Base-by-base conservation (phyloP, 2,797 vertebrate genomes). In the Rhodeus uyekii region DNA sequence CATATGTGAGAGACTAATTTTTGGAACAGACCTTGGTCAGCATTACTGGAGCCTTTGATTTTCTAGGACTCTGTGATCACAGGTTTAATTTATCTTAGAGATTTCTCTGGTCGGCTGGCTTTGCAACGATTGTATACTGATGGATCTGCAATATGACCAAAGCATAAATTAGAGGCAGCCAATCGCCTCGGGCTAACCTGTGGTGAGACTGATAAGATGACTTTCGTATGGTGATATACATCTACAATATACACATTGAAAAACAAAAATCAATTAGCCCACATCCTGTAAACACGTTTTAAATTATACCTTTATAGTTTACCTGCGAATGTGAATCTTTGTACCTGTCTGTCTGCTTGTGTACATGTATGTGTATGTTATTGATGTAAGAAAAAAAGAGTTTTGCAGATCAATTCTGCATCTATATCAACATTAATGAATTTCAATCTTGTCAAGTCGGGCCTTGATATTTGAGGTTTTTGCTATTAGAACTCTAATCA, bases 11-110 rank as follows among this genome's bases (percentile, higher is more conserved):
- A 42, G 27, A 16, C 46, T 50, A 24, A 24, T 75, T 67, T 76
- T 75, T 24, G 36, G 48, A 44, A 27, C 36, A 68, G 80, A 68
- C 61, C 72, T 60, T 44, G 72, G 72, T 82, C 72, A 76, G 72
- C 61, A 34, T 67, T 68, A 68, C 80, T 24, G 9, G 38, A 68
- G 72, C 73, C 80, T 76, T 76, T 82, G 80, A 76, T 82, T 82
- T 82, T 68, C 38, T 67, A 46, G 63, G 38, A 67, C 80, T 76
- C 46, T 63, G 34, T 82, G 80, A 82, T 82, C 80, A 82, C 72
- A 82, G 80, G 80, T 82, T 82, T 76, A 58, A 58, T 82, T 82
- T 82, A 76, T 75, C 80, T 39, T 1, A 67, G 36, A 61, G 76
- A 76, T 76, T 58, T 81, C 55, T 63, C 32, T 2, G 24, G 55